Percentiles rank a stretch among this genome's conserved stretches.
Evolutionary conservation across 1,140 invertebrate species (phyloP).

Genomic region (Homalodisca vitripennis): DNA sequence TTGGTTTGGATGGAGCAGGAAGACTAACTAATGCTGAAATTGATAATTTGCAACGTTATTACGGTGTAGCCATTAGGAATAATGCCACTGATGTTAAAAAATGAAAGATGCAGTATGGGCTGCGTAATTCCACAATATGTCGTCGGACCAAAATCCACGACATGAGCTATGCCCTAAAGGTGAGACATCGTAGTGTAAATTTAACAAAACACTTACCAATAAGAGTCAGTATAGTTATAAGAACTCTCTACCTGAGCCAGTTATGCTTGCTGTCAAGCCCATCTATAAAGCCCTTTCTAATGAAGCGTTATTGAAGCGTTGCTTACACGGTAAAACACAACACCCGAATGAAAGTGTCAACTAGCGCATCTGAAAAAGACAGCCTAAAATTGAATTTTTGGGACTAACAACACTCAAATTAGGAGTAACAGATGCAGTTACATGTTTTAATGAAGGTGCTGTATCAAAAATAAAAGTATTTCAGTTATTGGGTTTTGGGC

Average conservation of each 20-base stretch:
- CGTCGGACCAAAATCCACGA: no score
- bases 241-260: neutral
- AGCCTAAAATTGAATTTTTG: conserved; percentile 38
- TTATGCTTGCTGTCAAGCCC: conserved; percentile 30
- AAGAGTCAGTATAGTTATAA: no score
- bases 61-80: conserved; percentile 39
- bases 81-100: conserved; percentile 34
- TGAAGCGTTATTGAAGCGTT: conserved; percentile 26
- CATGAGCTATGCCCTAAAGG: conserved; percentile 12
- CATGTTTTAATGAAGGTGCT: no score
- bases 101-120: conserved; percentile 38
- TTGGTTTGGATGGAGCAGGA: conserved; percentile 31
- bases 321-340: conserved; percentile 36
- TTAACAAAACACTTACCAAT: neutral
- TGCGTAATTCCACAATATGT: conserved; percentile 32
- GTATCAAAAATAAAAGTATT: no score
- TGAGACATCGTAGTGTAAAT: neutral
- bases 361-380: conserved; percentile 37
- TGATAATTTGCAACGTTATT: conserved; percentile 38
- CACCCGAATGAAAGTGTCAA: conserved; percentile 39
- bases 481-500: no score
- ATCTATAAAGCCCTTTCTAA: conserved; percentile 35
- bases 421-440: no score
- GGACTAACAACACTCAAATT: conserved; percentile 35
- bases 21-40: conserved; percentile 37